These are phyloP conservation scores for Emydocephalus ijimae DNA, from an alignment of 2,113 vertebrate species.

Conservation along the genomic window DNA sequence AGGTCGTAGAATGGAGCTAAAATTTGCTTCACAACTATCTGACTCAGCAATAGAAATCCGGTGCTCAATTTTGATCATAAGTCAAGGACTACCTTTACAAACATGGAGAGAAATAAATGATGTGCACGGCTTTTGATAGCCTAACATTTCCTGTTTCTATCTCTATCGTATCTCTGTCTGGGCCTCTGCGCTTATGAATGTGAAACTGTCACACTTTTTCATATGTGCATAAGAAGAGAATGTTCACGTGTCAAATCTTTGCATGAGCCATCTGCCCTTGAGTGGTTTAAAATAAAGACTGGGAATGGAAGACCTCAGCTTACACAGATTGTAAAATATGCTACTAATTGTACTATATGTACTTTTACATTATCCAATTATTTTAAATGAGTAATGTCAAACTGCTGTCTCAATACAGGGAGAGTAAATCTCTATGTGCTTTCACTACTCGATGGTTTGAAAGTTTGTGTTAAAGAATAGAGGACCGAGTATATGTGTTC, in stretches of 20 bases:
- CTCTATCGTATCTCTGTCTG: not conserved
- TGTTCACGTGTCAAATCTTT: not conserved
- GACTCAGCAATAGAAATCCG: not conserved
- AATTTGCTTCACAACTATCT: not conserved
- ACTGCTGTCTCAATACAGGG: constrained; percentile 16
- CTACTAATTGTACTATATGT: constrained; percentile 68
- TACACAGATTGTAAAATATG: constrained; percentile 64
- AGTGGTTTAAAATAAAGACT: constrained; percentile 57
- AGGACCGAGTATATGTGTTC: not conserved
- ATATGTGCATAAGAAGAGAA: no score
- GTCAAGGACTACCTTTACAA: not conserved
- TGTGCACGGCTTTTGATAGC: not conserved
- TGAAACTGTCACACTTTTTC: not conserved
- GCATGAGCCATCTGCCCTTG: constrained; percentile 52
- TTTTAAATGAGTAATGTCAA: constrained; percentile 15
- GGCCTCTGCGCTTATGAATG: not conserved
- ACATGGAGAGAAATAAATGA: not conserved
- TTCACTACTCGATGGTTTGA: no score
- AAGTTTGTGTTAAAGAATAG: not conserved
- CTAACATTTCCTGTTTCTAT: not conserved
- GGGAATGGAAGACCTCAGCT: constrained; percentile 78
- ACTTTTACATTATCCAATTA: constrained; percentile 49
- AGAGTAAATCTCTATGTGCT: not conserved
- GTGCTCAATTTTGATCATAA: fast-evolving
- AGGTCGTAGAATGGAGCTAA: not conserved